Evolutionary conservation across 2,888 invertebrate species (phyloP), one percentile per base, ranked within the genome.

Genomic region (Lasioglossum villosulum): DNA sequence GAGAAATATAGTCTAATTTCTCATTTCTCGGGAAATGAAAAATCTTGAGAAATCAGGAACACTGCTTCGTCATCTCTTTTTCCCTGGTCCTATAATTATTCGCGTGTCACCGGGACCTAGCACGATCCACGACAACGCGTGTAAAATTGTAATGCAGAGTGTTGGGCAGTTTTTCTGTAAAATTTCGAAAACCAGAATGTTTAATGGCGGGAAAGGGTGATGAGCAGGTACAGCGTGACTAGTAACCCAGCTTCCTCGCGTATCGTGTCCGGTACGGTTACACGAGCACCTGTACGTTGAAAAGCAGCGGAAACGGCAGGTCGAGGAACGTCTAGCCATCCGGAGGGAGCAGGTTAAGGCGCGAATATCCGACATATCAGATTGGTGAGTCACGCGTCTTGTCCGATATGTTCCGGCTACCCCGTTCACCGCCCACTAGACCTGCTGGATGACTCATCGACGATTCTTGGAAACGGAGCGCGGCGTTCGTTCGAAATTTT

Each of bases 311-410:
- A 85, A 89, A 86, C 83, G 79, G 70, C 89, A 89, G 86, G 86
- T 88, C 80, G 84, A 59, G 75, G 88, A 89, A 83, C 88, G 88
- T 89, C 86, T 85, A 82, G 88, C 82, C 83, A 84, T 83, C 82
- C 84, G 70, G 72, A 83, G 83, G 84, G 78, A 79, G 79, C 90
- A 90, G 88, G 87, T 90, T 90, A 88, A 84, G 86, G 85, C 87
- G 82, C 80, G 88, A 91, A 93, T 93, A 91, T 92, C 85, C 87
- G 39, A 88, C 91, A 92, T 93, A 91, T 90, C 90, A 91, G 91
- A 89, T 90, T 85, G 91, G 87, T 93, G 93, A 93, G 93, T 93
- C 93, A 93, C 80, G 80, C 86, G 75, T 92, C 91, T 92, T 87
- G 89, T 90, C 89, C 89, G 90, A 93, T 92, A 89, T 88, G 90